phyloP scores from a whole-genome alignment of 2,888 invertebrate genomes.

The Molanna angustata region DNA sequence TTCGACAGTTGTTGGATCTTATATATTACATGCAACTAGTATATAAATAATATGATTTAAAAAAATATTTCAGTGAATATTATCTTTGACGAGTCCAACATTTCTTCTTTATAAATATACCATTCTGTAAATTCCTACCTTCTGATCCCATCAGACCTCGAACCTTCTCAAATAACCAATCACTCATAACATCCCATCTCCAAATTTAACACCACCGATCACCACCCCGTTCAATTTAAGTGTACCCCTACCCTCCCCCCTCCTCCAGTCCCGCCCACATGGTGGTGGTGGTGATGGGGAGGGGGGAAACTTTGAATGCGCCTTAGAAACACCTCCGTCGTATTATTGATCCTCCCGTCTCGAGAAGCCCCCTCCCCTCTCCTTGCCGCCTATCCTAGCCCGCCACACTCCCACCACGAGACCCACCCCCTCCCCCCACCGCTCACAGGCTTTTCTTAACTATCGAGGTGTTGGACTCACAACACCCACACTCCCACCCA shows the following conservation, averaged over 20 bases:
- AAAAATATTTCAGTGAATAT: no score
- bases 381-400: neutral
- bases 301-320: conserved; percentile 14
- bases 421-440: neutral
- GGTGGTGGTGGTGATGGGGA: neutral
- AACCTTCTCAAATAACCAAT: conserved; percentile 14
- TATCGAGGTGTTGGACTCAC: conserved; percentile 3
- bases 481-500: neutral
- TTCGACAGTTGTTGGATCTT: no score
- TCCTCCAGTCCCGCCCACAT: neutral
- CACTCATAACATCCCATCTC: conserved; percentile 10
- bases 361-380: conserved; percentile 13
- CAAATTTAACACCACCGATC: neutral
- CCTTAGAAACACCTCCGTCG: conserved; percentile 21
- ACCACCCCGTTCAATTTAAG: conserved; percentile 4
- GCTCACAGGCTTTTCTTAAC: conserved; percentile 19
- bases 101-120: no score
- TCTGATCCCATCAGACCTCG: no score
- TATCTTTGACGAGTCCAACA: no score
- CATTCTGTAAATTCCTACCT: conserved; percentile 1
- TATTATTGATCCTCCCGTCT: conserved; percentile 27
- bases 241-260: conserved; percentile 3
- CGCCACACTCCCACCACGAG: neutral
- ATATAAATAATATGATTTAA: no score
- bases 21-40: no score